Percentiles rank a stretch among this genome's conserved stretches.
Conservation (phyloP, 37 sponge, comb jelly and placozoan species). For the Tethya wilhelma region DNA sequence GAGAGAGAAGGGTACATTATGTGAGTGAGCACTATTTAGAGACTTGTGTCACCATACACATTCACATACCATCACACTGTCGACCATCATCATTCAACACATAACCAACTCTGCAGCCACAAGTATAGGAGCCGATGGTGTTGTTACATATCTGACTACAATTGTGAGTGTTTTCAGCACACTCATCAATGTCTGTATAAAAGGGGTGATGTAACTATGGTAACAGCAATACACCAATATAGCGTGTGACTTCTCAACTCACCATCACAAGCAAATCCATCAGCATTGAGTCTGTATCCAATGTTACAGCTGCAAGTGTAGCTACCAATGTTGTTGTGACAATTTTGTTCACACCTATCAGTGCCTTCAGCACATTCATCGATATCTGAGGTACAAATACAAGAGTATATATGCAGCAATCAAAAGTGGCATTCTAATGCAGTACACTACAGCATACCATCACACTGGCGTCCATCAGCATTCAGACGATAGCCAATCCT, state of each 20-base stretch:
- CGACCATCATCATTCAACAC: background rate
- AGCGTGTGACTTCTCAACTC: background rate
- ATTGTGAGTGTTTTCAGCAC: background rate
- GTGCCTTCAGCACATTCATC: conserved; percentile 31
- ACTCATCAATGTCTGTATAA: background rate
- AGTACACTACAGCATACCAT: background rate
- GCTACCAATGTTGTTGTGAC: conserved; percentile 34
- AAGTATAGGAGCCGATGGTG: too few relatives aligned
- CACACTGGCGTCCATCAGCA: background rate
- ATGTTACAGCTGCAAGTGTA: conserved; percentile 48
- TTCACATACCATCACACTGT: background rate
- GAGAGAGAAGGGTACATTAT: background rate
- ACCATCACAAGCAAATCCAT: conserved; percentile 35
- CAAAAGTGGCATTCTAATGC: too few relatives aligned
- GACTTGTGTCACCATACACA: background rate
- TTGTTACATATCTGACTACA: background rate
- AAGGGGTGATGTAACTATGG: background rate
- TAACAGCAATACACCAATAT: background rate
- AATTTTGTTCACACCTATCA: conserved; percentile 19
- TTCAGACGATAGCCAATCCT: background rate
- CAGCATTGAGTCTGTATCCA: conserved; percentile 16
- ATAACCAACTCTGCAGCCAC: background rate
- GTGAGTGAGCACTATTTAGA: background rate
- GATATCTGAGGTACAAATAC: background rate
- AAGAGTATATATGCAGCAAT: too few relatives aligned